phyloP scores from a whole-genome alignment of 2,888 invertebrate genomes.

The Temnothorax rugatulus region DNA sequence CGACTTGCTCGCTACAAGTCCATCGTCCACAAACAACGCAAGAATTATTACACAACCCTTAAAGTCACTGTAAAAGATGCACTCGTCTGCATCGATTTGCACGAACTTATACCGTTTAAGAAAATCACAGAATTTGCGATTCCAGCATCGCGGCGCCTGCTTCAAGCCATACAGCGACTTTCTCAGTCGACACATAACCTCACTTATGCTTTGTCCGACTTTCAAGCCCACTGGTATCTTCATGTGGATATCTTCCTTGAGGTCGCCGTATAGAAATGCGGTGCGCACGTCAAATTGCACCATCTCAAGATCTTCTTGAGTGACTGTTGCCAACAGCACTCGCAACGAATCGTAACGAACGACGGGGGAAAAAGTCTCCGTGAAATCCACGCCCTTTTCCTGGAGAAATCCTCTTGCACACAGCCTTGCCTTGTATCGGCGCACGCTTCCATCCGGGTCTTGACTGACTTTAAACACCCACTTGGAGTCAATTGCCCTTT shows the following conservation, averaged over 20 bases:
- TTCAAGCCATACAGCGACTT: not conserved
- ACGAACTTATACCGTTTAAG: not conserved
- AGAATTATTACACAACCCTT: no score
- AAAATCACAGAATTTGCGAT: not conserved
- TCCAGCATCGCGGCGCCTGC: constrained; percentile 19
- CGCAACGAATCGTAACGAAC: not conserved
- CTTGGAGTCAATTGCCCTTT: no score
- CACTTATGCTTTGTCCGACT: not conserved
- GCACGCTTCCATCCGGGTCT: no score
- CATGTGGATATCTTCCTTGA: constrained; percentile 18
- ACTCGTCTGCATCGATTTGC: not conserved
- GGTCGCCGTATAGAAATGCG: not conserved
- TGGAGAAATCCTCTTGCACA: no score
- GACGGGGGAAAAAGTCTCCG: not conserved
- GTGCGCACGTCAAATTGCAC: not conserved
- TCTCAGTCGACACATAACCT: not conserved
- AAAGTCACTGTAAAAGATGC: no score
- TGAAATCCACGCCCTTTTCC: not conserved
- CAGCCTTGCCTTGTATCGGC: no score
- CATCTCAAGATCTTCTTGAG: not conserved
- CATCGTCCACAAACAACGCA: no score
- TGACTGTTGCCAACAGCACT: not conserved
- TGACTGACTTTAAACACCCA: no score
- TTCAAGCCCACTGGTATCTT: not conserved
- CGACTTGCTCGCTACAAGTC: no score